A percentile compares a stretch with the other conserved stretches of the same genome.
These are phyloP conservation scores for Euphonia xanthogaster DNA, from an alignment of 2,797 vertebrate genomes.

Conservation along the genomic window DNA sequence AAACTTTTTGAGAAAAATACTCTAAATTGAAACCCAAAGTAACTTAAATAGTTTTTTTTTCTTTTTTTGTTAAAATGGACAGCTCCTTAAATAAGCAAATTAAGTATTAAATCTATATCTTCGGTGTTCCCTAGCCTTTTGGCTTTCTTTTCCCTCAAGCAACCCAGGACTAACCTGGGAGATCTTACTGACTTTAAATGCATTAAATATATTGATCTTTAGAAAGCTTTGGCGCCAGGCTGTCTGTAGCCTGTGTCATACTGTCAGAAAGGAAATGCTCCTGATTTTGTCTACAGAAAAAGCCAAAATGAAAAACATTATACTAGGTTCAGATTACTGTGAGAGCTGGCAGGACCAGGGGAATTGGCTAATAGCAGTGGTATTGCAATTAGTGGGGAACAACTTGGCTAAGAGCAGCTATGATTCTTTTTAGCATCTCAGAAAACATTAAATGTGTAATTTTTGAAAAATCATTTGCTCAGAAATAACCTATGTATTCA, in stretches of 20 bases:
- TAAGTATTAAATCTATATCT: background rate
- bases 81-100: background rate
- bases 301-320: background rate
- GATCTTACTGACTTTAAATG: slow-evolving; percentile 45
- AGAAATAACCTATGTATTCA: background rate
- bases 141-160: background rate
- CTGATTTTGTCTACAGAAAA: slow-evolving; percentile 18
- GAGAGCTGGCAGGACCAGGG: background rate
- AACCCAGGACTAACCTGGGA: background rate
- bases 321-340: background rate
- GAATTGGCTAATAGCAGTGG: slow-evolving; percentile 5
- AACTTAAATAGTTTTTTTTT: background rate
- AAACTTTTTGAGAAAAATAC: background rate
- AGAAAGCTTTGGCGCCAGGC: slow-evolving; percentile 55
- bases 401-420: background rate
- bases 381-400: background rate
- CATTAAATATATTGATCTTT: slow-evolving; percentile 63
- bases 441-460: background rate
- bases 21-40: background rate
- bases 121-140: background rate
- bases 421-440: background rate
- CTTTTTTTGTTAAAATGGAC: background rate
- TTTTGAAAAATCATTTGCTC: background rate
- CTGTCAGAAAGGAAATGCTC: slow-evolving; percentile 38
- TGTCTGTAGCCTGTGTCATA: slow-evolving; percentile 40